Evolutionary conservation across 92 coral and sea anemone genomes (phyloP), one percentile per base, ranked within the genome.

Genomic region (Zoanthus sansibaricus): DNA sequence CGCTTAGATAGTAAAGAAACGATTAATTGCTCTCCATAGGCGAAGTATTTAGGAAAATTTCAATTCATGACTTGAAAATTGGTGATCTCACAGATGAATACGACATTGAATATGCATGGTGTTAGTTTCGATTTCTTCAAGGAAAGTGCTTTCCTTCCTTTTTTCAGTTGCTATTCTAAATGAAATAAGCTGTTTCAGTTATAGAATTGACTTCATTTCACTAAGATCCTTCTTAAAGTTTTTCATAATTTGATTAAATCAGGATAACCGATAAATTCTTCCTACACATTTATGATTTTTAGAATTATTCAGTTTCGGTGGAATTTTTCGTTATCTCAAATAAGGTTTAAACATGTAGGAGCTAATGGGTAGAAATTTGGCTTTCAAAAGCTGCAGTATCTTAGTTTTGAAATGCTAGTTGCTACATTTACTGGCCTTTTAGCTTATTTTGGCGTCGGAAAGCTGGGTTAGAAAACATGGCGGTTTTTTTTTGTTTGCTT

Each of bases 341-440:
- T 49, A 49, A 4, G 42, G 12, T 49, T 7, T 49, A 4, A 49
- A 49, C 54, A 49, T 49, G 54, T 3, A 7, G 54, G 42, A 33
- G 42, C 42, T 3, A 33, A n/a, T 33, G 42, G 54, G 9, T 0
- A 49, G 12, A 7, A 49, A 1, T 4, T 1, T 49, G 54, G 54
- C 12, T 1, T 49, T 49, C 20, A 42, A 15, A 18, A 64, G 33
- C 58, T 15, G 58, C 51, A 18, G 37, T 11, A 14, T 51, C 20
- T 58, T 61, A 47, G 15, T 59, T 59, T 64, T 64, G 42, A 80
- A 61, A 67, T 72, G 20, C 75, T 56, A 80, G 85, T 64, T 80
- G 75, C 85, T 46, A 66, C 58, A 75, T 45, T 62, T 59, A 21
- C 21, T 10, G 46, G 32, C 58, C 18, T 48, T 18, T 64, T 64